Conservation (phyloP, 2,797 vertebrate species). For the Gymnopithys bicolor region DNA sequence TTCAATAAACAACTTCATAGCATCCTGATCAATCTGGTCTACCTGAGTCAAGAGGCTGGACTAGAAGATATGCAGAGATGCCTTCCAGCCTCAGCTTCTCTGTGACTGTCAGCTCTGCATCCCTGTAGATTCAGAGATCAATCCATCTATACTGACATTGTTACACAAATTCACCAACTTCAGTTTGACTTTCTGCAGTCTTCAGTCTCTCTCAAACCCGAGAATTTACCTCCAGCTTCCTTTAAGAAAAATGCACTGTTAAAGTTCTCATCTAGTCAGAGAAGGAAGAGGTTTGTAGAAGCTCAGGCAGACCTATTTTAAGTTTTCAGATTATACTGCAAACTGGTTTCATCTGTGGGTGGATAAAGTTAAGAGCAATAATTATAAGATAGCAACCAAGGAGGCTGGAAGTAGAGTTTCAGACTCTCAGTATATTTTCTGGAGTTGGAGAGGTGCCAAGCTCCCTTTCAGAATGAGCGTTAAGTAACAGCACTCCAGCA, state of each 20-base stretch:
- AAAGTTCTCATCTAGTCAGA: not conserved
- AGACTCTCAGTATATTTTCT: not conserved
- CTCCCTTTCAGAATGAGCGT: not conserved
- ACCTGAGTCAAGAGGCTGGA: fast-evolving
- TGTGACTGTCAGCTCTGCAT: not conserved
- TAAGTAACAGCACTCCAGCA: slow-evolving; percentile 19
- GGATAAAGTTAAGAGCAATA: slow-evolving; percentile 45
- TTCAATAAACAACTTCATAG: not conserved
- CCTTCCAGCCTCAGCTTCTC: not conserved
- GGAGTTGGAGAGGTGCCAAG: not conserved
- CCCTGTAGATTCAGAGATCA: not conserved
- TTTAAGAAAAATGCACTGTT: not conserved
- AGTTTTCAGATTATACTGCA: slow-evolving; percentile 20
- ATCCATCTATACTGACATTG: not conserved
- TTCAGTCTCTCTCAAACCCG: not conserved
- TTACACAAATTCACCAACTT: not conserved
- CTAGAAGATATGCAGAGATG: not conserved
- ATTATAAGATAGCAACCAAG: slow-evolving; percentile 44
- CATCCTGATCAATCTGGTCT: not conserved
- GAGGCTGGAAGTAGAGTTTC: slow-evolving; percentile 15
- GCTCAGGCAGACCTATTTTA: slow-evolving; percentile 39
- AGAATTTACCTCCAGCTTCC: not conserved
- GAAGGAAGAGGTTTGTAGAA: not conserved
- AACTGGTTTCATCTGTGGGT: slow-evolving; percentile 46
- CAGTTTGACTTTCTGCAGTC: not conserved